These are phyloP conservation scores for Volucella inanis DNA, from an alignment of 2,888 invertebrate genomes.

Conservation along the genomic window DNA sequence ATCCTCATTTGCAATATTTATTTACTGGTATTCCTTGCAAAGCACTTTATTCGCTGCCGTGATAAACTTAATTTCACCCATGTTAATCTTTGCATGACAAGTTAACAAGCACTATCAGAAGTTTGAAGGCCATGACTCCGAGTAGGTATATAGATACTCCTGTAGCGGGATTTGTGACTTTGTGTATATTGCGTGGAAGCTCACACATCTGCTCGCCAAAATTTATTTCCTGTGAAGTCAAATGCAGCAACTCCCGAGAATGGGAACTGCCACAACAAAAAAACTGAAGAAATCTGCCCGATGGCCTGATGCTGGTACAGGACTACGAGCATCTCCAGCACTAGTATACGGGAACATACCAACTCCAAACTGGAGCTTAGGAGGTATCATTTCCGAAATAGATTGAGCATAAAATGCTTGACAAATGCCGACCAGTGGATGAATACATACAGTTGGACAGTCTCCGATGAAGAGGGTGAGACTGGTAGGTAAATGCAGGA, in stretches of 20 bases:
- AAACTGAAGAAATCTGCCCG: neutral
- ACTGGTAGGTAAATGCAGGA: constrained; percentile 14
- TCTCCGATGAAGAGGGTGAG: constrained; percentile 5
- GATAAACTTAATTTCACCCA: constrained; percentile 66
- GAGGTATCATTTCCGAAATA: constrained; percentile 60
- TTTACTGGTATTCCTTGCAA: constrained; percentile 16
- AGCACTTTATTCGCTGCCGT: constrained; percentile 42
- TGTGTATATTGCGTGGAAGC: constrained; percentile 4
- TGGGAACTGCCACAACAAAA: neutral
- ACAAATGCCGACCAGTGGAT: constrained; percentile 45
- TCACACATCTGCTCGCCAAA: constrained; percentile 10
- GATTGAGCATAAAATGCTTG: constrained; percentile 66
- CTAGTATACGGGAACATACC: neutral
- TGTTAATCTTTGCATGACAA: constrained; percentile 68
- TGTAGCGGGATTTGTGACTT: too few species aligned
- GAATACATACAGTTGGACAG: constrained; percentile 19
- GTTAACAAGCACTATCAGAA: constrained; percentile 59
- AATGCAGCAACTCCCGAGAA: constrained; percentile 27
- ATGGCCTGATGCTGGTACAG: neutral
- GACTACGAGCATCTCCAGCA: too few species aligned
- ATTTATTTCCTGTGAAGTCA: constrained; percentile 47
- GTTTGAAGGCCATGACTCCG: constrained; percentile 30
- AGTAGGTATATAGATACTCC: too few species aligned
- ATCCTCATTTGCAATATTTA: constrained; percentile 11
- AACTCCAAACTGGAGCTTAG: constrained; percentile 35